Base-by-base conservation (phyloP, 1,140 invertebrate species). In the Bacillus rossius region DNA sequence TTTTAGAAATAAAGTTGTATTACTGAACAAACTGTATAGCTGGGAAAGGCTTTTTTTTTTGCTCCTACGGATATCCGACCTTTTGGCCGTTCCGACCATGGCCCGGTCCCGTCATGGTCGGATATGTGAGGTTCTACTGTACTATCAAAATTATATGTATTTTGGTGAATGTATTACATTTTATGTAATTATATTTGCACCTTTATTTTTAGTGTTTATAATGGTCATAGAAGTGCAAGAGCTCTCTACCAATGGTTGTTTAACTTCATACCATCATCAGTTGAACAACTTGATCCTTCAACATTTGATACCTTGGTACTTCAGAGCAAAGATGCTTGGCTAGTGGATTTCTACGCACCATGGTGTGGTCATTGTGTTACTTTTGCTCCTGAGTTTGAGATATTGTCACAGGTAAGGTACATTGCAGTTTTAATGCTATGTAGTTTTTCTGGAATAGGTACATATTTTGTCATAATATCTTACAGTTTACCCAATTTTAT, bases 281-380 rank as follows among this genome's bases (percentile, higher is more conserved):
- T 81, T 8, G 60, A 67, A 38, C 63, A 74, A 20, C 67, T 83
- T 1, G 71, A 67, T 60, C 65, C 66, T 41, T 60, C 62, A 1
- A 65, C 64, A 8, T 76, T 79, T 42, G 69, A 73, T 25, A 65
- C 70, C 14, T 56, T 74, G 16, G 71, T 83, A 17, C 61, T 82
- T 20, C 65, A 67, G 1, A 75, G 66, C 40, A 67, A 70, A 14
- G 69, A 73, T 3, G 51, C 63, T 0, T 88, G 85, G 83, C 60
- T 89, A 13, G 73, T 91, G 13, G 85, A 89, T 70, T 91, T 85
- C 70, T 90, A 81, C 71, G 84, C 86, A 4, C 86, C 87, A 0
- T 89, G 87, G 86, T 89, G 87, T 73, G 81, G 81, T 5, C 85
- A 84, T 67, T 90, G 87, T 67, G 81, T 84, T 63, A 72, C 77